Base-by-base conservation (phyloP, 37 sponge, comb jelly and placozoan species). In the Aplysina aerophoba region DNA sequence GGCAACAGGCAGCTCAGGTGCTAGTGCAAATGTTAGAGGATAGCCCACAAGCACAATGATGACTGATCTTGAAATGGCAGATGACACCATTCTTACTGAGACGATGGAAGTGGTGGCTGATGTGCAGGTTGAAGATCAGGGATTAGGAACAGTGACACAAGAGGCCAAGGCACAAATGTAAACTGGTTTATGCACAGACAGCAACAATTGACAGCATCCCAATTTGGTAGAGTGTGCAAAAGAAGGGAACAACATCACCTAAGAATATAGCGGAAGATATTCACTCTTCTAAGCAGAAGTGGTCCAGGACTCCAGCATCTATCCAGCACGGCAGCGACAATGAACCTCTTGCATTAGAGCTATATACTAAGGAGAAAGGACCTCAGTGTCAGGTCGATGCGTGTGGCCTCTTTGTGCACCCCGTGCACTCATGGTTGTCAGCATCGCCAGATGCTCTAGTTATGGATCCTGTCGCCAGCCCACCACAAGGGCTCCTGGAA, bases 221-320 rank as follows among this genome's bases (percentile, higher is more conserved):
- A 58, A 58, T 58, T 58, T 17, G 17, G 59, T 58, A 58, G 59
- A 58, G 59, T 58, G 59, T 58, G 59, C 59, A 58, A 58, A 58
- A 58, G 59, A 58, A 58, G 59, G 59, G 59, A 58, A 58, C 59
- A 58, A 58, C 59, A 58, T 58, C 17, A 58, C 59, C 59, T 17
- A 58, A 58, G 17, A 20, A 58, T 58, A 20, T 58, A 58, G 59
- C 17, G 59, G 59, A 58, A 19, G 59, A 58, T 58, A 58, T 58
- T 58, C 59, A 20, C 17, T 58, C 59, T 58, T 17, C 59, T 17
- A 58, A 58, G 59, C 15, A 58, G 59, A 20, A 58, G 17, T 58
- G 59, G 59, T 58, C 59, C 59, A 58, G 17, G 59, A 58, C 59
- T 58, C 59, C 59, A 58, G 59, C 59, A 58, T 58, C 59, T 17